Evolutionary conservation across 2,797 vertebrate species (phyloP), one percentile per base, ranked within the genome.

Genomic region (Cryptoblepharus egeriae): DNA sequence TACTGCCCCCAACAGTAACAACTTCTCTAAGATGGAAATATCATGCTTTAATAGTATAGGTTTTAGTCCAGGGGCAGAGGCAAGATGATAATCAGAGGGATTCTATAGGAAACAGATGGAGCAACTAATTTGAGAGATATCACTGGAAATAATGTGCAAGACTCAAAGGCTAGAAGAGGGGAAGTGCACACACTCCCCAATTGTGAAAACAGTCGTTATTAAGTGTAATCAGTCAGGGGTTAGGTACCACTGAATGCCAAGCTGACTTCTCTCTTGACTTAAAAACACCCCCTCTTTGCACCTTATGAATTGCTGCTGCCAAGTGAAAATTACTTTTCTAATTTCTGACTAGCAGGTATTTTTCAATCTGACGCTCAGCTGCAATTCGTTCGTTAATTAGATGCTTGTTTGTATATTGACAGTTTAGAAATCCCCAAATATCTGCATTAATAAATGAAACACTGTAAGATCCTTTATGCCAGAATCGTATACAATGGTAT

Each of bases 241-340:
- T 73, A 77, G 28, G 26, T 70, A 28, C 57, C 28, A 63, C 60
- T 77, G 81, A 65, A 78, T 83, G 49, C 35, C 68, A 73, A n/a
- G 60, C 49, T 72, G 30, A 20, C 30, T 26, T 42, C 12, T 39
- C 15, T 28, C 8, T 9, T 71, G 57, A 13, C 42, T 73, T 77
- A 72, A 72, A 64, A 65, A 78, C 13, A 68, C 0, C 26, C 67
- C 0, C 30, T 49, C 55, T 87, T 87, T 78, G 72, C 61, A 79
- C 20, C 61, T 74, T 74, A 77, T 60, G 69, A 81, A 61, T 30
- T 81, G 61, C 32, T 77, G 73, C 74, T 74, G 9, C 63, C 28
- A 81, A 49, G 69, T 78, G 75, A 73, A 77, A 85, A 85, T 85
- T 81, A 67, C 69, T 73, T 85, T 77, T 81, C 72, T 58, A 60